Evolutionary conservation across 2,797 vertebrate species (phyloP).

Genomic region (Falco biarmicus): DNA sequence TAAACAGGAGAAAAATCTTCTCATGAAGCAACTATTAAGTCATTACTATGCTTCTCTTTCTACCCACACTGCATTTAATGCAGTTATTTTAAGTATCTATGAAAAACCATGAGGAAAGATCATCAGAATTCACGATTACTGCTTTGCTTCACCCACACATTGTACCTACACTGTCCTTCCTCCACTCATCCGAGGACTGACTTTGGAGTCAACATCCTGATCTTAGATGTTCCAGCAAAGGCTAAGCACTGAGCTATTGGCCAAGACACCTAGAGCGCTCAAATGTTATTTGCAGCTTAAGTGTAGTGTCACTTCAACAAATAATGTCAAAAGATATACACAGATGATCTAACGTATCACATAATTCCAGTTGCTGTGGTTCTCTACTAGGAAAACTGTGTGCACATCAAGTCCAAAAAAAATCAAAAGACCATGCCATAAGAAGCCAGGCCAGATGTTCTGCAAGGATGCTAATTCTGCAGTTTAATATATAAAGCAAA

Average conservation of each 20-base stretch:
- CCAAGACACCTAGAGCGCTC: neutral
- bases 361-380: neutral
- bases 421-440: neutral
- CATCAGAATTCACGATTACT: neutral
- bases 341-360: neutral
- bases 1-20: neutral
- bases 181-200: neutral
- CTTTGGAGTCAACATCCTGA: neutral
- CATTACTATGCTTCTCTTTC: slow-evolving; percentile 25
- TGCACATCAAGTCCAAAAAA: neutral
- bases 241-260: neutral
- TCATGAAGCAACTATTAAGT: neutral
- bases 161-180: neutral
- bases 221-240: neutral
- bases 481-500: neutral
- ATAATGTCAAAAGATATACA: neutral
- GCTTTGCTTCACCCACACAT: neutral
- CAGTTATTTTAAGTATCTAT: slow-evolving; percentile 15
- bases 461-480: neutral
- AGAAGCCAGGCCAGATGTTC: neutral
- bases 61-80: slow-evolving; percentile 33
- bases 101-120: slow-evolving; percentile 35
- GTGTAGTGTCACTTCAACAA: neutral
- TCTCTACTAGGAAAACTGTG: neutral
- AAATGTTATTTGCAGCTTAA: neutral